phyloP scores from a whole-genome alignment of 2,797 vertebrate genomes.

The Phataginus tricuspis region DNA sequence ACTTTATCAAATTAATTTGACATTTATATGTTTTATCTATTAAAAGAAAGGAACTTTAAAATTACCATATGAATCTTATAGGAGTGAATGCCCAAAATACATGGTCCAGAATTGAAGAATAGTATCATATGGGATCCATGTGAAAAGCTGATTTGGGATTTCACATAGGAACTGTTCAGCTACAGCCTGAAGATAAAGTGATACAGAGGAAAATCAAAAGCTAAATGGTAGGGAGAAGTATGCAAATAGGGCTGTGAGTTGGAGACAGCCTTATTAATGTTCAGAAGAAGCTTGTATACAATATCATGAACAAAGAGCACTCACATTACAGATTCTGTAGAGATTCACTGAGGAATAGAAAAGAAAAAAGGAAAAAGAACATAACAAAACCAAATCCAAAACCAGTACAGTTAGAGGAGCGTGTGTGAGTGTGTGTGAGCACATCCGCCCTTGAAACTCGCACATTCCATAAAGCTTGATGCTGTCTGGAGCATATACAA shows the following conservation, averaged over 20 bases:
- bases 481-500: constrained; percentile 47
- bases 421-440: not conserved
- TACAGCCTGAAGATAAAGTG: constrained; percentile 52
- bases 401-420: not conserved
- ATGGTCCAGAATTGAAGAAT: not conserved
- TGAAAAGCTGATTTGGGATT: constrained; percentile 54
- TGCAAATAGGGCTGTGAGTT: constrained; percentile 61
- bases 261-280: constrained; percentile 72
- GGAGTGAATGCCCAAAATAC: not conserved
- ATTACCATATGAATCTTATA: not conserved
- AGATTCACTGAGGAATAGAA: constrained; percentile 38
- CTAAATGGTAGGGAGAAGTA: constrained; percentile 7
- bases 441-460: not conserved
- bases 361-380: constrained; percentile 6
- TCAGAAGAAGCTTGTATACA: constrained; percentile 59
- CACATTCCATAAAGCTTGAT: constrained; percentile 19
- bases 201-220: constrained; percentile 60
- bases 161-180: constrained; percentile 37
- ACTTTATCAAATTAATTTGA: constrained; percentile 26
- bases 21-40: constrained; percentile 10
- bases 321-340: constrained; percentile 64
- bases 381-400: not conserved
- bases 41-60: constrained; percentile 42
- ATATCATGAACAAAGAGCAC: constrained; percentile 68
- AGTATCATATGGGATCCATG: not conserved